Evolutionary conservation across 2,888 invertebrate species (phyloP).

Genomic region (Sarcophaga carnaria): DNA sequence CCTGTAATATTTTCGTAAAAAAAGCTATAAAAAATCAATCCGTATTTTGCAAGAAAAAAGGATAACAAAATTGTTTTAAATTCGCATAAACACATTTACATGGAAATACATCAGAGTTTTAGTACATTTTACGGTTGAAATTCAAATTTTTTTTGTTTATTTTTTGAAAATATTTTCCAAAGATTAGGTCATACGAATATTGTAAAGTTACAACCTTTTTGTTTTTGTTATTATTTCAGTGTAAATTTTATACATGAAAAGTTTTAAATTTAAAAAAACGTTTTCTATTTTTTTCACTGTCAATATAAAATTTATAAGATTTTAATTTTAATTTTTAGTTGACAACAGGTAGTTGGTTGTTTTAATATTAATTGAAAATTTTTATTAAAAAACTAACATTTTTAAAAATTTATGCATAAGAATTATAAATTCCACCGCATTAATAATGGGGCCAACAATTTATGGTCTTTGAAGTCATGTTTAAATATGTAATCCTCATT

Average conservation of each 20-base stretch:
- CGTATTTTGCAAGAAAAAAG: not conserved
- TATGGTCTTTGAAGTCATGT: no score
- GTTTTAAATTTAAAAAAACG: not conserved
- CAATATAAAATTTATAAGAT: not conserved
- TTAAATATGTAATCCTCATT: no score
- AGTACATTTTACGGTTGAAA: conserved; percentile 38
- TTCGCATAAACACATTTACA: not conserved
- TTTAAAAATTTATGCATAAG: no score
- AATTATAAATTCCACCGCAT: no score
- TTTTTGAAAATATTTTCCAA: conserved; percentile 26
- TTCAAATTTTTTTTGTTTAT: conserved; percentile 42
- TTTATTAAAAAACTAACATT: not conserved
- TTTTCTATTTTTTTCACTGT: not conserved
- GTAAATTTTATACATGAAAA: not conserved
- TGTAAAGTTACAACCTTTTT: conserved; percentile 40
- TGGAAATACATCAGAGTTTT: not conserved
- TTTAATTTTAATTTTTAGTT: not conserved
- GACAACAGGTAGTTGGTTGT: not conserved
- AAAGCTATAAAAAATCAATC: not conserved
- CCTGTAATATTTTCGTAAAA: not conserved
- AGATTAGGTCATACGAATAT: conserved; percentile 62
- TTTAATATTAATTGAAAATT: not conserved
- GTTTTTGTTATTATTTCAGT: conserved; percentile 20
- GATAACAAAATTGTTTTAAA: not conserved
- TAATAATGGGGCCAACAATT: no score